phyloP scores from a whole-genome alignment of 2,888 invertebrate genomes.

The Norana najaformis region DNA sequence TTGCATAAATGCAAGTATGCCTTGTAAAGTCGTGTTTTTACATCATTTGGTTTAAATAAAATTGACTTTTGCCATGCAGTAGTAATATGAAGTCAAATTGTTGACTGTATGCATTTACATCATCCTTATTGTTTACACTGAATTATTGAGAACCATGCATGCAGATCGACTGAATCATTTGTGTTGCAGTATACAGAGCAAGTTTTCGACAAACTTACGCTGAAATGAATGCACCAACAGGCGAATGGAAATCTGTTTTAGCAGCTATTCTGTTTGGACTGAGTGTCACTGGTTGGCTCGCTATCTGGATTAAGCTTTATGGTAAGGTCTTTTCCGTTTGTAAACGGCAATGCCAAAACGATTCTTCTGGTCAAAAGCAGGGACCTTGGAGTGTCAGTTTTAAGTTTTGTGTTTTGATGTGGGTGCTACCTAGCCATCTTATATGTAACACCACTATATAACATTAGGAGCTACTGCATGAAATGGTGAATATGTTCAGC shows the following conservation, averaged over 20 bases:
- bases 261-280: slow-evolving; percentile 68
- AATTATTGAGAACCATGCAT: not conserved
- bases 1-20: not conserved
- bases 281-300: slow-evolving; percentile 70
- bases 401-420: not conserved
- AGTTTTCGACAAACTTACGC: slow-evolving; percentile 90
- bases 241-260: slow-evolving; percentile 79
- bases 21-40: not conserved
- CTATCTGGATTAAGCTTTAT: slow-evolving; percentile 65
- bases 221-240: slow-evolving; percentile 84
- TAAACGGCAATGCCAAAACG: not conserved
- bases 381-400: not conserved
- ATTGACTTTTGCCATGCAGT: not conserved
- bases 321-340: slow-evolving; percentile 33
- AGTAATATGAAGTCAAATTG: not conserved
- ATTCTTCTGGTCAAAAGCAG: not conserved
- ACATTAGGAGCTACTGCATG: not conserved
- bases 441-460: not conserved
- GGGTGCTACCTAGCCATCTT: not conserved
- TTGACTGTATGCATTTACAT: not conserved
- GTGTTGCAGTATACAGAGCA: slow-evolving; percentile 76
- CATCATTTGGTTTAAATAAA: not conserved
- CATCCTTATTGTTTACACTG: not conserved
- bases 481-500: slow-evolving; percentile 13
- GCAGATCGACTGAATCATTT: not conserved